Conservation (phyloP, 2,888 invertebrate species). For the Elysia crispata region DNA sequence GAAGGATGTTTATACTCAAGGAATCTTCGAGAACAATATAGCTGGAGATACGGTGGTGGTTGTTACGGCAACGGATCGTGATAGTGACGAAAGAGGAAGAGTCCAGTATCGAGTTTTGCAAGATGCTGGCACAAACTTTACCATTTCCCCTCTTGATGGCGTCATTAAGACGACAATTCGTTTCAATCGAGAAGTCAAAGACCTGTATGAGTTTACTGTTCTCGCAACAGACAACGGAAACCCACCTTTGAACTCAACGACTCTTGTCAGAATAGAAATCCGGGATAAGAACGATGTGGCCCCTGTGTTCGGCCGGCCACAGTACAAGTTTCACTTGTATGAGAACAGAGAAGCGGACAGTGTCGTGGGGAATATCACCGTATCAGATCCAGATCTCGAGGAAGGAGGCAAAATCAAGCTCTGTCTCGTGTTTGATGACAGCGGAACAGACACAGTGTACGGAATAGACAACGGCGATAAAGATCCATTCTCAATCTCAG, state of each 20-base stretch:
- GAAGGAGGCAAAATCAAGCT: slow-evolving; percentile 11
- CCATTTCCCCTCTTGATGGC: slow-evolving; percentile 89
- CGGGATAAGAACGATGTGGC: slow-evolving; percentile 96
- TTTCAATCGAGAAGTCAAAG: slow-evolving; percentile 90
- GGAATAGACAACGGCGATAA: not conserved
- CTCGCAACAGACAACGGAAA: slow-evolving; percentile 87
- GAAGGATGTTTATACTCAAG: slow-evolving; percentile 60
- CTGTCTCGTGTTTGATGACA: not conserved
- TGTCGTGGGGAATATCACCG: slow-evolving; percentile 91
- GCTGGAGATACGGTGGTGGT: slow-evolving; percentile 92
- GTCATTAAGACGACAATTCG: slow-evolving; percentile 89
- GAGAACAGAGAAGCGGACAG: slow-evolving; percentile 93
- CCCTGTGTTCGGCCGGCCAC: slow-evolving; percentile 82
- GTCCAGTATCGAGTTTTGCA: slow-evolving; percentile 36
- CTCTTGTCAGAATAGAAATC: slow-evolving; percentile 86
- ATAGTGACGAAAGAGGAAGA: slow-evolving; percentile 78
- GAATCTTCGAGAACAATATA: slow-evolving; percentile 80
- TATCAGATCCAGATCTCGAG: slow-evolving; percentile 88
- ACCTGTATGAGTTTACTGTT: slow-evolving; percentile 88
- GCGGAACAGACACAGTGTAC: too few relatives aligned
- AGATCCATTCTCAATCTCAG: slow-evolving; percentile 28
- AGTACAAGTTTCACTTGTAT: slow-evolving; percentile 80
- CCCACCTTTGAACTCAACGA: slow-evolving; percentile 86
- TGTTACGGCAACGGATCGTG: slow-evolving; percentile 85
- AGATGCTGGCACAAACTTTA: slow-evolving; percentile 82